Base-by-base conservation (phyloP, 2,888 invertebrate genomes). In the Himalopsyche anomala region DNA sequence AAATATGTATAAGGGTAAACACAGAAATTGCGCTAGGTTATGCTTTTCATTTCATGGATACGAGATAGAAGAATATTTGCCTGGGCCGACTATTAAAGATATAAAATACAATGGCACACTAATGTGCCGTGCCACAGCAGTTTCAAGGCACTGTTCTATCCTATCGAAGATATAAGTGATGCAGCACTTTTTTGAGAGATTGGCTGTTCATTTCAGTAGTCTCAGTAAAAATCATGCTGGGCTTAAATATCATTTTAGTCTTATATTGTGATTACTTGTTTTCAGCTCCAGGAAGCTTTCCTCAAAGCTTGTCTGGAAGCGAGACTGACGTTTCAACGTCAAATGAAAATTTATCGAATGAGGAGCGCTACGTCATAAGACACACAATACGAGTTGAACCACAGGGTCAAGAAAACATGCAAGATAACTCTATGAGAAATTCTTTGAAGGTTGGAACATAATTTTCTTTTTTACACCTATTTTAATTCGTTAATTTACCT, bases 311-410 rank as follows among this genome's bases (percentile, higher is more conserved):
- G 89, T 96, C 97, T 89, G 97, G 97, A 56, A 97, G 97, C 91
- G 98, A 98, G 92, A 97, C 97, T 6, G 97, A 98, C 93, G 96
- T 97, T 86, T 97, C 97, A 17, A 97, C 97, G 81, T 98, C 97
- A 19, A 97, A 96, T 89, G 98, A 98, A 92, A 98, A 98, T 92
- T 92, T 98, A 88, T 97, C 97, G 55, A 94, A 96, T 90, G 97
- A 97, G 91, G 97, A 97, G 91, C 94, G 96, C 89, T 96, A 96
- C 92, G 96, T 97, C 80, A 96, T 97, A 88, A 93, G 96, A 89
- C 96, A 96, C 90, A 96, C 96, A 0, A 95, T 96, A 8, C 93
- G 98, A 56, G 98, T 98, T 90, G 98, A 98, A 91, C 98, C 98
- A 0, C 98, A 98, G 91, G 98, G 98, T 0, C 97, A 98, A 91